These are phyloP conservation scores for Glyptemys insculpta DNA, from an alignment of 2,797 vertebrate species.

Conservation along the genomic window DNA sequence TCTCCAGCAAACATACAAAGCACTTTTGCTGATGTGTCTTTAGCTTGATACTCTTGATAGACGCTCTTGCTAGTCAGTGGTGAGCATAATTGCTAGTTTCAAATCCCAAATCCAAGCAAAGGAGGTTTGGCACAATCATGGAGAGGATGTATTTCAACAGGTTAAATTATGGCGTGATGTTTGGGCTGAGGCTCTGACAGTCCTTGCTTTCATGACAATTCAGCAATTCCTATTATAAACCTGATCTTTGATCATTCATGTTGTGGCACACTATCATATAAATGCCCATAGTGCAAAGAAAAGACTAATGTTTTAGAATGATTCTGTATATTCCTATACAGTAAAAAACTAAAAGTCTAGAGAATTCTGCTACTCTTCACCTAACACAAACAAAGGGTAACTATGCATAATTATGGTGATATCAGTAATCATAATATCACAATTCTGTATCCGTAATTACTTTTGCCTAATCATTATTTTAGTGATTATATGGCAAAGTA, in stretches of 20 bases:
- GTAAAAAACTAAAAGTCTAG: conserved; percentile 56
- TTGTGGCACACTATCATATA: not conserved
- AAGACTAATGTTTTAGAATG: not conserved
- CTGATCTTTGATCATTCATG: not conserved
- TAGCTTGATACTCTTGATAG: not conserved
- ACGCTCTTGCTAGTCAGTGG: not conserved
- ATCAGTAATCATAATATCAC: conserved; percentile 50
- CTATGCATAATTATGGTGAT: conserved; percentile 40
- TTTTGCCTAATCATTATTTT: conserved; percentile 26
- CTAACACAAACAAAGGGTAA: not conserved
- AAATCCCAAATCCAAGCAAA: not conserved
- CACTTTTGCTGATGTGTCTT: not conserved
- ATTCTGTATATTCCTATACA: conserved; percentile 43
- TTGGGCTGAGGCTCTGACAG: not conserved
- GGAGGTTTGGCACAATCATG: not conserved
- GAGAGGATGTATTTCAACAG: not conserved
- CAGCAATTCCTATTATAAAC: not conserved
- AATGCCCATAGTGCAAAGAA: not conserved
- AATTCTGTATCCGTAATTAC: conserved; percentile 25
- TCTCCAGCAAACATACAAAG: not conserved
- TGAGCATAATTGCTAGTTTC: not conserved
- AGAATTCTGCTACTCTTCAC: not conserved
- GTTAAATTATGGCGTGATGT: not conserved
- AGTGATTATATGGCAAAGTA: not conserved
- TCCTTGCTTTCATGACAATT: not conserved